These are phyloP conservation scores for Cricetomys ansorgei DNA, from an alignment of 2,113 vertebrate genomes.

Conservation along the genomic window DNA sequence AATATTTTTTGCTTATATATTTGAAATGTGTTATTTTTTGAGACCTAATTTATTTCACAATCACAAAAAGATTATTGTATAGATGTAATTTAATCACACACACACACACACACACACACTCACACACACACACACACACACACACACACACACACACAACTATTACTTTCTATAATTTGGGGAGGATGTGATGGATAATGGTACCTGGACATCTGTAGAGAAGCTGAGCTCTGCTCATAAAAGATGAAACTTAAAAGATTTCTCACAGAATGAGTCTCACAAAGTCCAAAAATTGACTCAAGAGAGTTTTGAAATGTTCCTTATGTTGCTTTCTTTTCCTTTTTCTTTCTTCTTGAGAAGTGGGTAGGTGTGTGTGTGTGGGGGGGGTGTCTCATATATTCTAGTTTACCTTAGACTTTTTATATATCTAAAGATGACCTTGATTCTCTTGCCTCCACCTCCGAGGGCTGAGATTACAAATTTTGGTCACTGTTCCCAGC, in stretches of 20 bases:
- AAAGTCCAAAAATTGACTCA: background rate
- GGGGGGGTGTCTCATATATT: background rate
- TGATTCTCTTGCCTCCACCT: background rate
- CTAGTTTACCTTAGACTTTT: background rate
- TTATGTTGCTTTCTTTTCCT: background rate
- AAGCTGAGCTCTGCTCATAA: background rate
- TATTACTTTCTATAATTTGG: background rate
- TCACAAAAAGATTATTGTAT: background rate
- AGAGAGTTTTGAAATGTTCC: background rate
- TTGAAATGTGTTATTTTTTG: slow-evolving; percentile 24
- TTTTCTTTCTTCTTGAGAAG: background rate
- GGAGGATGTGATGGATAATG: background rate
- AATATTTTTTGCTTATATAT: slow-evolving; percentile 16
- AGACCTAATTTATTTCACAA: background rate
- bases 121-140: background rate
- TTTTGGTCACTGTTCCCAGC: background rate
- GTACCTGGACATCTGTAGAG: background rate
- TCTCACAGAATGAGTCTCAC: background rate
- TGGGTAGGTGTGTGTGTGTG: too few species aligned
- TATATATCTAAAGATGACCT: background rate
- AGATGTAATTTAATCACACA: background rate
- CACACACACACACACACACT: background rate
- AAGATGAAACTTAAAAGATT: slow-evolving; percentile 1
- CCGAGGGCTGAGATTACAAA: background rate
- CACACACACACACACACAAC: background rate